These are phyloP conservation scores for Dasyprocta punctata DNA, from an alignment of 2,113 vertebrate species.

Conservation along the genomic window DNA sequence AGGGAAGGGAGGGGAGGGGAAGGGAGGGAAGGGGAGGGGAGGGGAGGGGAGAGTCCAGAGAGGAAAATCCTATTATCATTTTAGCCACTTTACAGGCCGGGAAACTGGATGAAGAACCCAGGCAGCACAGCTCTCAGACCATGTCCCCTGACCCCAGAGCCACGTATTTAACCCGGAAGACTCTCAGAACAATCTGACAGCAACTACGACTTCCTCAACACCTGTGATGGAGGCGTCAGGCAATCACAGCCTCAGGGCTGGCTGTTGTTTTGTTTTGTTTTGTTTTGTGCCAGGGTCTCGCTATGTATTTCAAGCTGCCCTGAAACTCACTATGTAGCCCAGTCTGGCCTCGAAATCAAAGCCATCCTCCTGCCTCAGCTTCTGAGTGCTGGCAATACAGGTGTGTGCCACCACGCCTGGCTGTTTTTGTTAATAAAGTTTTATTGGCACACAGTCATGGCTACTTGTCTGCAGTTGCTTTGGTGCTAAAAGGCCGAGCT, in stretches of 20 bases:
- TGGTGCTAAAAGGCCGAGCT: fast-evolving
- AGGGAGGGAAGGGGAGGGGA: not conserved
- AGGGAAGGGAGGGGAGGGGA: too few relatives aligned
- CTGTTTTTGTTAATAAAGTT: not conserved
- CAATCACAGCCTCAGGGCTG: fast-evolving
- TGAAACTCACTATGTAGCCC: not conserved
- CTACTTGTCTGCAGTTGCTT: not conserved
- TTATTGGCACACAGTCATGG: not conserved
- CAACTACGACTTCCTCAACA: not conserved
- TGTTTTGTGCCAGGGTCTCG: not conserved
- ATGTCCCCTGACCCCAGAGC: not conserved
- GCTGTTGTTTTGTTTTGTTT: fast-evolving
- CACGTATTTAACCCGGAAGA: not conserved
- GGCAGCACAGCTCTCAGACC: not conserved
- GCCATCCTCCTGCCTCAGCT: not conserved
- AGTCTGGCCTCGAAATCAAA: not conserved
- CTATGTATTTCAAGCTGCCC: not conserved
- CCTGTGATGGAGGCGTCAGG: not conserved
- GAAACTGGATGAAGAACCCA: not conserved
- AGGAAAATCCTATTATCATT: not conserved
- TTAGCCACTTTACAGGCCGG: not conserved
- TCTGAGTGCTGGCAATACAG: not conserved
- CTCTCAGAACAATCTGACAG: not conserved
- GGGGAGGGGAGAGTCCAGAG: not conserved
- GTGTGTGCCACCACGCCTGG: not conserved